These are phyloP conservation scores for Sesia apiformis DNA, from an alignment of 2,888 invertebrate genomes.

Conservation along the genomic window DNA sequence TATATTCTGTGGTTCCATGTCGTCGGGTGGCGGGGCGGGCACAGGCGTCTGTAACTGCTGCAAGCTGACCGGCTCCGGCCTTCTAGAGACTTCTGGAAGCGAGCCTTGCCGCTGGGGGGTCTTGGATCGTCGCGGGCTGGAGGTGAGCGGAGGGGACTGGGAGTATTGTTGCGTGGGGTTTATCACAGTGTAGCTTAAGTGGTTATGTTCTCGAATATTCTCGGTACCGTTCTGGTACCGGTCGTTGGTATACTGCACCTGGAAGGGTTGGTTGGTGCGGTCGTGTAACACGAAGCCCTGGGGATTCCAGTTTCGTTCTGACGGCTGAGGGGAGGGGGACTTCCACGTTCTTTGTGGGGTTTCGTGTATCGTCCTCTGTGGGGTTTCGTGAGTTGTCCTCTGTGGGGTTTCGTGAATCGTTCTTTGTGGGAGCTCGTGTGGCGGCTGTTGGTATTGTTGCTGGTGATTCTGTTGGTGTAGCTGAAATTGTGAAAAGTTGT, in stretches of 20 bases:
- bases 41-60: constrained; percentile 73
- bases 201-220: constrained; percentile 65
- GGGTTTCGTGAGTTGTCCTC: constrained; percentile 16
- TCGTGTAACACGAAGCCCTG: constrained; percentile 82
- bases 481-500: constrained; percentile 23
- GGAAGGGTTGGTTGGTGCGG: constrained; percentile 40
- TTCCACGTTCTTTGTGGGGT: constrained; percentile 45
- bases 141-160: constrained; percentile 71
- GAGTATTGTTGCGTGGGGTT: constrained; percentile 73
- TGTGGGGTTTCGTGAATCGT: constrained; percentile 17
- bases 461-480: constrained; percentile 30
- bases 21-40: constrained; percentile 82
- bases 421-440: constrained; percentile 19
- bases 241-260: constrained; percentile 50
- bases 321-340: constrained; percentile 42
- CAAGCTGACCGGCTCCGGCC: constrained; percentile 57
- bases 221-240: constrained; percentile 80
- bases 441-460: constrained; percentile 17
- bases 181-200: constrained; percentile 73
- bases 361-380: constrained; percentile 18
- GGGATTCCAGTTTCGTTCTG: constrained; percentile 55
- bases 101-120: constrained; percentile 76
- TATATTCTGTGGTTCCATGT: constrained; percentile 95
- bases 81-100: constrained; percentile 35
- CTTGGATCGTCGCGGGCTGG: constrained; percentile 77